Evolutionary conservation across 1,140 invertebrate species (phyloP), one percentile per base, ranked within the genome.

Genomic region (Andricus grossulariae): DNA sequence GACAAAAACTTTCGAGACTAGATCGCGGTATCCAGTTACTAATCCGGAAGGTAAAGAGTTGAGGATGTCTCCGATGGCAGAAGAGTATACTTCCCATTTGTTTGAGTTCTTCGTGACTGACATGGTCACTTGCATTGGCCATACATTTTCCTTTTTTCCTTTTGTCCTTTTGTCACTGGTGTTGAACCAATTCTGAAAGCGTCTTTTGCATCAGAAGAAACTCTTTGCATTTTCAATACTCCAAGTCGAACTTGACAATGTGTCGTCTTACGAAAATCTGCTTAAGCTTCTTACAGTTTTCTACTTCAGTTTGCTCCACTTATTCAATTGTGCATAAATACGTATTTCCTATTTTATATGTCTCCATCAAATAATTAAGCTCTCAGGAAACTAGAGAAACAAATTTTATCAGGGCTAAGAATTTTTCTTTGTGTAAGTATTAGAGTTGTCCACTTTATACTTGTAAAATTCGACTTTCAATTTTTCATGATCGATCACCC

Each of bases 1-100:
- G 66, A 83, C 79, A 83, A 80, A 83, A 86, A 85, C 72, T 75
- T 82, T 80, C 57, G 19, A 79, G 75, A 82, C 75, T 76, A 82
- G 80, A 86, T 82, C 70, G 79, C 50, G 84, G 83, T 89, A 78
- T 90, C 84, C 71, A 57, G 83, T 90, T 88, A 87, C 88, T 88
- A 90, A 90, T 81, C 85, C 74, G 57, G 70, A 83, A 71, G 71
- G 88, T 79, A 89, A 90, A 90, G 87, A 90, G 88, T 90, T 89
- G 83, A 84, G 78, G 52, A 76, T 55, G 51, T 71, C 50, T 19
- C 52, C 71, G 75, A 54, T 75, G 70, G 74, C 77, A 25, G 74
- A 54, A 71, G 50, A 81, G 78, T 83, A 75, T 80, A 45, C 71
- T 74, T 66, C 55, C 72, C 54, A 77, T 76, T 84, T 84, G 66